phyloP scores from a whole-genome alignment of 1,140 invertebrate species.

The Formica selysi region DNA sequence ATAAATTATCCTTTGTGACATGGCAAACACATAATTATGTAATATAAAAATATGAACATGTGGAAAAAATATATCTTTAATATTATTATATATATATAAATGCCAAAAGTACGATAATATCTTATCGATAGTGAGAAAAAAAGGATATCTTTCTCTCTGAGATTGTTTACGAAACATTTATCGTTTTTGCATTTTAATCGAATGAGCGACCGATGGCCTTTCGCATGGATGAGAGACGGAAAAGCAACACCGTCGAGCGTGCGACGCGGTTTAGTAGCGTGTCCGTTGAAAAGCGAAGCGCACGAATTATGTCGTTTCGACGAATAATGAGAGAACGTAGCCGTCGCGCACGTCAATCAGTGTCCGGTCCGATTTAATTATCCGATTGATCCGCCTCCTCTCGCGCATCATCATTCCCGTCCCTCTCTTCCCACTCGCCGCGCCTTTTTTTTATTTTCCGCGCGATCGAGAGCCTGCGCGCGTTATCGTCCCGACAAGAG shows the following conservation, averaged over 20 bases:
- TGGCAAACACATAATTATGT: not conserved
- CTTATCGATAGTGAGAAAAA: not conserved
- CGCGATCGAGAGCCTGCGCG: slow-evolving; percentile 72
- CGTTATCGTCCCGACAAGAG: slow-evolving; percentile 62
- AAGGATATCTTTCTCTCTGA: slow-evolving; percentile 32
- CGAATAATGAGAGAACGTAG: slow-evolving; percentile 83
- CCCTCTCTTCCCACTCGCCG: slow-evolving; percentile 14
- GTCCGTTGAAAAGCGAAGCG: slow-evolving; percentile 80
- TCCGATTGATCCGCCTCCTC: slow-evolving; percentile 72
- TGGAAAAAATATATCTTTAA: not conserved
- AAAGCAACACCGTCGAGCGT: slow-evolving; percentile 2
- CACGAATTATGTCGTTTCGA: slow-evolving; percentile 83
- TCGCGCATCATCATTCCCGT: slow-evolving; percentile 45
- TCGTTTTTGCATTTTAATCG: slow-evolving; percentile 48
- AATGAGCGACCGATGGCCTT: slow-evolving; percentile 35
- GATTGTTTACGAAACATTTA: slow-evolving; percentile 65
- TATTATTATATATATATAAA: slow-evolving; percentile 3
- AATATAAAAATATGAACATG: slow-evolving; percentile 4
- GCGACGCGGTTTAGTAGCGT: slow-evolving; percentile 65
- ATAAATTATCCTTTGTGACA: not conserved
- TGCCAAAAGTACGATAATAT: not conserved
- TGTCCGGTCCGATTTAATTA: slow-evolving; percentile 84
- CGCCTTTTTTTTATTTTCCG: slow-evolving; percentile 30
- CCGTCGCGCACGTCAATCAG: slow-evolving; percentile 83
- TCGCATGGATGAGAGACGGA: slow-evolving; percentile 19